Evolutionary conservation across 1,140 invertebrate species (phyloP).

Genomic region (Asbolus verrucosus): DNA sequence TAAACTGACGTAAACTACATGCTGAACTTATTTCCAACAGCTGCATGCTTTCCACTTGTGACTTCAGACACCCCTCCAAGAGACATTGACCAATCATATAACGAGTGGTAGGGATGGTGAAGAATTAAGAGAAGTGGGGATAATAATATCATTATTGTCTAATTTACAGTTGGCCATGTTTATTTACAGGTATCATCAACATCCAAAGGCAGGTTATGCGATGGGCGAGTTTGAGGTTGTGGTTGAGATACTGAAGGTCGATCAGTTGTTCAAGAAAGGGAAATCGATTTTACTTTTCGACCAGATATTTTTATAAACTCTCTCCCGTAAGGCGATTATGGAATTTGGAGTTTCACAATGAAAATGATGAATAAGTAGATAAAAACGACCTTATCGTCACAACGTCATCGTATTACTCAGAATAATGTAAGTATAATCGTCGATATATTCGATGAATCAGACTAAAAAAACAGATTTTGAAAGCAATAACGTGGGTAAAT

Average conservation of each 20-base stretch:
- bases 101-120: constrained; percentile 7
- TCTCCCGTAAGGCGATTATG: not conserved
- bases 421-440: too few species aligned
- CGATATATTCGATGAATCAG: too few species aligned
- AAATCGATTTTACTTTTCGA: constrained; percentile 46
- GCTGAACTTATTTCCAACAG: constrained; percentile 52
- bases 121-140: constrained; percentile 52
- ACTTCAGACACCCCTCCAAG: constrained; percentile 50
- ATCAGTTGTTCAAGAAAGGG: constrained; percentile 14
- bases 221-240: not conserved
- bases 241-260: constrained; percentile 19
- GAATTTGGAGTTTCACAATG: too few species aligned
- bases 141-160: constrained; percentile 66
- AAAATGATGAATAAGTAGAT: not conserved
- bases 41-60: constrained; percentile 54
- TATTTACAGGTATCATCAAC: constrained; percentile 51
- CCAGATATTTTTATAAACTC: not conserved
- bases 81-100: constrained; percentile 12
- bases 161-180: constrained; percentile 62
- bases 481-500: too few species aligned
- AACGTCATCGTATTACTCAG: constrained; percentile 22
- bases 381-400: constrained; percentile 2
- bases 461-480: constrained; percentile 9
- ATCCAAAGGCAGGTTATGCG: not conserved
- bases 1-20: constrained; percentile 34